These are phyloP conservation scores for Dicentrarchus labrax DNA, from an alignment of 2,113 vertebrate genomes.

Conservation along the genomic window DNA sequence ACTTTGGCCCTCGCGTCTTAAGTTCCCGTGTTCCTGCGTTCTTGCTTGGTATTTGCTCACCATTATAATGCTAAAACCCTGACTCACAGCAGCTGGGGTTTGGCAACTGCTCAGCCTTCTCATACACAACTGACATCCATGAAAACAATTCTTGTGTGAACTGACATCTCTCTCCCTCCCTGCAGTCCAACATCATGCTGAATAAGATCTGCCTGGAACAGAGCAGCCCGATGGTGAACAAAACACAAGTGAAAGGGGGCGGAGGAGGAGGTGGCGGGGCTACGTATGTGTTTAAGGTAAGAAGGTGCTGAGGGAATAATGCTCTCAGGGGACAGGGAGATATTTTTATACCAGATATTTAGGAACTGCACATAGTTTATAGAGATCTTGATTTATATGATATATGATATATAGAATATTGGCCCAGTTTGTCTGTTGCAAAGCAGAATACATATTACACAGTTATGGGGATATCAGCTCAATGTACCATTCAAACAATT, in stretches of 20 bases:
- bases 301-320: background rate
- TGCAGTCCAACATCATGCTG: slow-evolving; percentile 87
- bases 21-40: slow-evolving; percentile 17
- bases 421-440: background rate
- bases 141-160: slow-evolving; percentile 32
- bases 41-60: slow-evolving; percentile 29
- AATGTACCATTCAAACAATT: background rate
- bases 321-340: background rate
- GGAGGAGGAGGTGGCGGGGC: slow-evolving; percentile 97
- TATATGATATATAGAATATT: background rate
- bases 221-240: slow-evolving; percentile 91
- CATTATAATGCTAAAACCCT: slow-evolving; percentile 35
- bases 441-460: background rate
- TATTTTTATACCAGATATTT: background rate
- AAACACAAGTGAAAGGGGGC: slow-evolving; percentile 92
- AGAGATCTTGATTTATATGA: background rate
- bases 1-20: background rate
- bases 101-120: slow-evolving; percentile 32
- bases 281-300: slow-evolving; percentile 97
- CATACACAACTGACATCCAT: slow-evolving; percentile 19
- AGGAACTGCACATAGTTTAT: background rate
- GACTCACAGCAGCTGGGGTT: slow-evolving; percentile 31
- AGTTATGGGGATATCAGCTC: background rate
- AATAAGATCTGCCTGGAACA: slow-evolving; percentile 94
- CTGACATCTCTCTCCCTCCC: slow-evolving; percentile 52